Evolutionary conservation across 2,113 vertebrate species (phyloP).

Genomic region (Glaucidium brasilianum): DNA sequence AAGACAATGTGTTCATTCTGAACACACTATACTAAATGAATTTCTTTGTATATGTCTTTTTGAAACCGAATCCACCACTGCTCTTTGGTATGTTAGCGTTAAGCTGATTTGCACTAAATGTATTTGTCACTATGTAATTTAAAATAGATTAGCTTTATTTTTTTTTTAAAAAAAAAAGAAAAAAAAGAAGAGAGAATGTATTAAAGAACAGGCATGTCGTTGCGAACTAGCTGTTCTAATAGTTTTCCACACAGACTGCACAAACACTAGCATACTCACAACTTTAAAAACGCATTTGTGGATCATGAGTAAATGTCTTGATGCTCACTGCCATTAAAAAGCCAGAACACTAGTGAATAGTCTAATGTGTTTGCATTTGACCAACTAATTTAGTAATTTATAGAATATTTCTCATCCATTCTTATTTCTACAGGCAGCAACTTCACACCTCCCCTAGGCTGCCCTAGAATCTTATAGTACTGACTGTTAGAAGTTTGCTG

Average conservation of each 20-base stretch:
- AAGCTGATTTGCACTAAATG: not conserved
- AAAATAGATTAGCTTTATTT: not conserved
- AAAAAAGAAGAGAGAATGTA: not conserved
- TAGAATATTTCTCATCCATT: not conserved
- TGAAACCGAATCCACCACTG: not conserved
- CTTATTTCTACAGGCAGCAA: not conserved
- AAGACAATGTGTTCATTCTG: not conserved
- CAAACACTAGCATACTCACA: not conserved
- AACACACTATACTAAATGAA: not conserved
- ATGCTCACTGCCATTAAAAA: not conserved
- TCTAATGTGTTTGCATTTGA: not conserved
- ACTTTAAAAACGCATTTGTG: not conserved
- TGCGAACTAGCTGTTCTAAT: not conserved
- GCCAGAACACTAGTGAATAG: not conserved
- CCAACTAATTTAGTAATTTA: not conserved
- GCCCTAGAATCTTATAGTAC: not conserved
- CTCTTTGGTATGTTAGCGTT: not conserved
- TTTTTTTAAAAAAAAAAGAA: too few species aligned
- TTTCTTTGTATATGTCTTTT: not conserved
- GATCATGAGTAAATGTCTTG: not conserved
- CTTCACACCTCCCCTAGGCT: not conserved
- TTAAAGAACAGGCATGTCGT: not conserved
- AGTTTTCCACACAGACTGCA: not conserved
- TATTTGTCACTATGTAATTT: not conserved
- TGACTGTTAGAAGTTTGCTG: not conserved